Conservation (phyloP, 2,888 invertebrate genomes). For the Dryobotodes eremita region DNA sequence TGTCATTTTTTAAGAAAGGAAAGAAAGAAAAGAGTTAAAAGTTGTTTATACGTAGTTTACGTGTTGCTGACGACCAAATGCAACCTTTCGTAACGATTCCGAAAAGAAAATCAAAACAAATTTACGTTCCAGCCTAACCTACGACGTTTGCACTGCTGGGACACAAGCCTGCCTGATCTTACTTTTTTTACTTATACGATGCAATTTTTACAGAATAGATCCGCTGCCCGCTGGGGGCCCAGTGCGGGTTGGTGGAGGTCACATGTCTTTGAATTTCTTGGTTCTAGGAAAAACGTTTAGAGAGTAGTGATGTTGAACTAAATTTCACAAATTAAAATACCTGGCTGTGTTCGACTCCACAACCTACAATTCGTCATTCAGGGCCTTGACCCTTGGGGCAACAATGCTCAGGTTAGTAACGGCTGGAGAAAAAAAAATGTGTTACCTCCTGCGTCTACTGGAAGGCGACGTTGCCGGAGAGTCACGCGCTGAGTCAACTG, state of each 20-base stretch:
- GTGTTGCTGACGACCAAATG: not conserved
- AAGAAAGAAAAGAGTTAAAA: too few species aligned
- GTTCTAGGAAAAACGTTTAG: not conserved
- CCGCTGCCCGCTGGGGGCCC: too few species aligned
- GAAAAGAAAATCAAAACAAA: not conserved
- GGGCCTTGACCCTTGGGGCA: not conserved
- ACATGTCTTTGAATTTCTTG: not conserved
- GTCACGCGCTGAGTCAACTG: conserved; percentile 90
- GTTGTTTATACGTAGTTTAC: too few species aligned
- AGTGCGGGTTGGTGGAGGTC: not conserved
- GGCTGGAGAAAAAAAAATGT: conserved; percentile 46
- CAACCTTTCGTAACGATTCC: not conserved
- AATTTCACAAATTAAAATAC: not conserved
- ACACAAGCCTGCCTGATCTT: not conserved
- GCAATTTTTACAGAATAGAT: too few species aligned
- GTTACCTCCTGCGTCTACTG: conserved; percentile 87
- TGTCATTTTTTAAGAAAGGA: too few species aligned
- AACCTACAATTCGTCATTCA: not conserved
- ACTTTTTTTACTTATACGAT: too few species aligned
- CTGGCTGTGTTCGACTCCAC: not conserved
- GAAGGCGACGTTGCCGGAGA: conserved; percentile 91
- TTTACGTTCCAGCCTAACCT: not conserved
- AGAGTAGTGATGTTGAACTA: not conserved
- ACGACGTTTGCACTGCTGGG: not conserved
- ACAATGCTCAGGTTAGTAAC: not conserved